Evolutionary conservation across 2,113 vertebrate species (phyloP), one percentile per base, ranked within the genome.

Genomic region (Chaenocephalus aceratus): DNA sequence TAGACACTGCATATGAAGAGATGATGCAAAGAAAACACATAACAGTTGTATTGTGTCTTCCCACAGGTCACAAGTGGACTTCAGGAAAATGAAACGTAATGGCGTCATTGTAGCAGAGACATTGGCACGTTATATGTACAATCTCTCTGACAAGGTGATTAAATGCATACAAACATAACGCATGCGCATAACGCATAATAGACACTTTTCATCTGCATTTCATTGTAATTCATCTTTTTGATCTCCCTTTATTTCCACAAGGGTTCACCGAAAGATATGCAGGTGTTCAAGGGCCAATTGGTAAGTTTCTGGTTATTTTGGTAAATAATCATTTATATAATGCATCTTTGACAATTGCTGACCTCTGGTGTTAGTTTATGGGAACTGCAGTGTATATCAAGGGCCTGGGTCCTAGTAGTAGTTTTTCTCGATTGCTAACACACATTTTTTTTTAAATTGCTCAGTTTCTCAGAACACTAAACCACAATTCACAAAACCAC

Each of bases 41-140:
- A 30, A 30, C 30, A 30, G 30, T 13, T 45, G 44, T 36, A 53
- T 30, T 71, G 51, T 71, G 6, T 65, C 15, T 60, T 58, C 0
- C 67, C 45, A 58, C 44, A 96, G 95, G 72, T 89, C 93, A 45
- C 93, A 91, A 16, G 89, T 95, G 77, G 95, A 96, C 83, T 81
- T 93, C 34, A 92, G 90, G 83, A 95, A 93, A 76, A 85, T 96
- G 16, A 95, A 91, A 46, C 89, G 95, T 5, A 96, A 96, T 34
- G 81, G 91, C 0, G 46, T 95, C 67, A 89, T 96, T 34, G 62
- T 96, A 45, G 94, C 93, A 5, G 95, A 96, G 81, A 83, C 93
- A 0, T 84, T 96, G 69, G 94, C 88, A 3, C 88, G 91, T 49
- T 95, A 87, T 18, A 94, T 96, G 89, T 96, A 92, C 80, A 95